Percentiles rank a stretch among this genome's conserved stretches.
Conservation (phyloP, 2,797 vertebrate species). For the Anguilla pacifica region DNA sequence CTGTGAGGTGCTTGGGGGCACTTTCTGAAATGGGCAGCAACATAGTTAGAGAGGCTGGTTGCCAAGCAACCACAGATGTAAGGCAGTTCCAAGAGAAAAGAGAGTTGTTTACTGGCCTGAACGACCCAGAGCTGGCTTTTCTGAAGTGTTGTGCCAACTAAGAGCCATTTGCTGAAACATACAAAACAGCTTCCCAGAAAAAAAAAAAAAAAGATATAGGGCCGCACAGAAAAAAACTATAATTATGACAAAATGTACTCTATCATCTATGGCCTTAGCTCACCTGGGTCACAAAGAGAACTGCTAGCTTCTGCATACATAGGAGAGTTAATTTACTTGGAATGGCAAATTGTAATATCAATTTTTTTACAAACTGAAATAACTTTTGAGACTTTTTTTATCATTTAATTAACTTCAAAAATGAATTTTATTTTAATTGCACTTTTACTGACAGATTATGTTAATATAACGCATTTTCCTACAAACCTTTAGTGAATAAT, state of each 20-base stretch:
- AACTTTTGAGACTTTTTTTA: background rate
- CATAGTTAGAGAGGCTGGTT: background rate
- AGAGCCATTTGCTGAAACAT: slow-evolving; percentile 19
- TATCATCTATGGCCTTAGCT: background rate
- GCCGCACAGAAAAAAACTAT: slow-evolving; percentile 3
- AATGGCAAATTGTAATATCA: background rate
- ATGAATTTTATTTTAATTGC: background rate
- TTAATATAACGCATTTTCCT: background rate
- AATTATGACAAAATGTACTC: slow-evolving; percentile 15
- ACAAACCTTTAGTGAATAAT: background rate
- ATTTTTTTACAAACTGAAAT: background rate
- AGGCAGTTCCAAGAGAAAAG: slow-evolving; percentile 22
- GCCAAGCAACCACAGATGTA: slow-evolving; percentile 18
- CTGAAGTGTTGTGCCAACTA: slow-evolving; percentile 10
- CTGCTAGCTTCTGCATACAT: background rate
- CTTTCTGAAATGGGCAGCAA: slow-evolving; percentile 12
- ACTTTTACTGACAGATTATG: background rate
- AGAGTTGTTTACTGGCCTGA: slow-evolving; percentile 32
- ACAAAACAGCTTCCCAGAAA: slow-evolving; percentile 24
- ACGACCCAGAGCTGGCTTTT: slow-evolving; percentile 25
- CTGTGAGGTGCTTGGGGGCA: background rate
- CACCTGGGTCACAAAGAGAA: background rate
- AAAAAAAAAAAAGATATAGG: slow-evolving; percentile 9
- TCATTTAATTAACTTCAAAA: background rate
- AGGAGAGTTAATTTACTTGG: background rate